Evolutionary conservation across 53 echinoderm and acorn worm genomes (phyloP), one percentile per base, ranked within the genome.

Genomic region (Pentamera pediparva): DNA sequence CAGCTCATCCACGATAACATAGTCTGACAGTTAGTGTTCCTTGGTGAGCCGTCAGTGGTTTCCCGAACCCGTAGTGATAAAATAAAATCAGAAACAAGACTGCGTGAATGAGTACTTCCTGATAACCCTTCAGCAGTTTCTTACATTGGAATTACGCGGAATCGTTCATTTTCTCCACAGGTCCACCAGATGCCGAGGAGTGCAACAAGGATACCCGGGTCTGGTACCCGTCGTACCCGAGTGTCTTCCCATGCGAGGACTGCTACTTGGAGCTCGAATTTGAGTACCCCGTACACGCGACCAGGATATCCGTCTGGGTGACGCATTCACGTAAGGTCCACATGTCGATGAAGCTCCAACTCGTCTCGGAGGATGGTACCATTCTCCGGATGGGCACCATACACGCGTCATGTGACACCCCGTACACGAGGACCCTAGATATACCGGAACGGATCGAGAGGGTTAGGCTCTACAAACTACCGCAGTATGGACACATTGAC

Each of bases 181-280:
- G 96, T 37, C 83, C 91, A 4, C 98, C 98, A 2, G 86, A 98
- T 64, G 85, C 96, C 3, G 75, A 73, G 18, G 1, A 57, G 33
- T 91, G 95, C 33, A 54, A 49, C 20, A 25, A 37, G 3, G 79
- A 61, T 63, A 76, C 35, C 2, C 74, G 80, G 19, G 75, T 82
- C 0, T 90, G 89, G 89, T 62, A 75, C 32, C 78, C 80, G 0
- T 51, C 50, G 5, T 61, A 70, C 9, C 25, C 52, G 5, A 21
- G 53, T 20, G 32, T 74, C 41, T 32, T 24, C 30, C 28, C 52
- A 26, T 94, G 95, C 51, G 75, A 77, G 0, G 65, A 77, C 19
- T 90, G 90, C 52, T 80, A 76, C 22, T 75, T 89, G 4, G 76
- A 89, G 37, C 65, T 98, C 12, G 86, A 72, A 41, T 98, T 98